phyloP scores from a whole-genome alignment of 2,888 invertebrate genomes.

The Boloria euphrosyne region DNA sequence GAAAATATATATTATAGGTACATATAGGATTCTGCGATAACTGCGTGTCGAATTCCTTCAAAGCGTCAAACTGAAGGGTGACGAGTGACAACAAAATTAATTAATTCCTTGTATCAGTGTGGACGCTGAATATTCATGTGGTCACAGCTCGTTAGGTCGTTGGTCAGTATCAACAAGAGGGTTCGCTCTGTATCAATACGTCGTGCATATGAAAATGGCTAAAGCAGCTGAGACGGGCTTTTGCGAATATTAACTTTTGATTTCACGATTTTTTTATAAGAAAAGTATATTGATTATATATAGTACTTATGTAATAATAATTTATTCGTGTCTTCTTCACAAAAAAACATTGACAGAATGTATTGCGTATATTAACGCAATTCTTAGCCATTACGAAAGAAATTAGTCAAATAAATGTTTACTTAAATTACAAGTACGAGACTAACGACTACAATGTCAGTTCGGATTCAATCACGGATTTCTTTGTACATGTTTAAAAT shows the following conservation, averaged over 20 bases:
- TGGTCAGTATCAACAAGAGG: constrained; percentile 72
- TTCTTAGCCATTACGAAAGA: too few relatives aligned
- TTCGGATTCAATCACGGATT: too few relatives aligned
- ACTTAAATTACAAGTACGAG: too few relatives aligned
- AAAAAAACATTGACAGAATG: too few relatives aligned
- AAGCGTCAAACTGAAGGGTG: constrained; percentile 36
- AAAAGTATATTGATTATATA: too few relatives aligned
- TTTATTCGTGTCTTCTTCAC: too few relatives aligned
- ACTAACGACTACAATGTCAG: too few relatives aligned
- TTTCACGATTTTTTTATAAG: background rate
- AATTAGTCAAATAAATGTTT: too few relatives aligned
- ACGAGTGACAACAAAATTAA: constrained; percentile 61
- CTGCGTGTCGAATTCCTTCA: constrained; percentile 28
- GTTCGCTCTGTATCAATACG: constrained; percentile 33
- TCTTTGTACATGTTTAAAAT: too few relatives aligned
- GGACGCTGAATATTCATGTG: constrained; percentile 74
- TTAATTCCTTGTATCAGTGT: constrained; percentile 61
- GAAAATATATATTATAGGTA: too few relatives aligned
- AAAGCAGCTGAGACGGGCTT: constrained; percentile 1
- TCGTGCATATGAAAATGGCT: constrained; percentile 33
- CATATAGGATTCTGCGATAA: constrained; percentile 9
- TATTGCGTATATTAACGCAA: too few relatives aligned
- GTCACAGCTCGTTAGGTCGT: constrained; percentile 77
- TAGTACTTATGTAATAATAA: too few relatives aligned
- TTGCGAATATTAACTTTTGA: background rate